These are phyloP conservation scores for Polyommatus iphigenia DNA, from an alignment of 2,888 invertebrate genomes.

Conservation along the genomic window DNA sequence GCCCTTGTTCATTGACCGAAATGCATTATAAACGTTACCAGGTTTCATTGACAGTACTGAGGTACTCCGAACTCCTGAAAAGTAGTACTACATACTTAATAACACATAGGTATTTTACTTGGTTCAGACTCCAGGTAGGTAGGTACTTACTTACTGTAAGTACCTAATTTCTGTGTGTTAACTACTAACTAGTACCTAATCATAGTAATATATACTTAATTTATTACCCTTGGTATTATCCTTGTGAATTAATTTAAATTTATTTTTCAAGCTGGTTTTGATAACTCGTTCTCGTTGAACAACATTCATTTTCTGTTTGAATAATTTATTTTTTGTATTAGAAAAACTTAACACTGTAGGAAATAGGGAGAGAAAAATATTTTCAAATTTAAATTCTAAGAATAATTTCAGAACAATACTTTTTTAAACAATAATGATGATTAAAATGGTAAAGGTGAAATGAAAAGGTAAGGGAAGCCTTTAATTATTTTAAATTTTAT, in stretches of 20 bases:
- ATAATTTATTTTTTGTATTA: neutral
- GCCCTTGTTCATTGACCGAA: conserved; percentile 47
- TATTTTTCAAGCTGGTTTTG: conserved; percentile 49
- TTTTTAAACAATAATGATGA: neutral
- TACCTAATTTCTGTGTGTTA: too few relatives aligned
- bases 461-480: neutral
- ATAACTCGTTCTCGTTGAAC: conserved; percentile 53
- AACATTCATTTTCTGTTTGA: conserved; percentile 59
- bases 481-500: too few relatives aligned
- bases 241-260: conserved; percentile 60
- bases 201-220: too few relatives aligned
- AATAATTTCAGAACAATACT: neutral
- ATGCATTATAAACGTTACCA: conserved; percentile 45
- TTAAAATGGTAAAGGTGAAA: neutral
- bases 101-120: too few relatives aligned
- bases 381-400: neutral
- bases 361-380: neutral
- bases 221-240: conserved; percentile 56
- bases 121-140: too few relatives aligned
- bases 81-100: conserved; percentile 7
- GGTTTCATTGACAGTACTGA: conserved; percentile 49
- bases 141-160: too few relatives aligned
- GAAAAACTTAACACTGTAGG: neutral
- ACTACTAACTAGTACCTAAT: too few relatives aligned
- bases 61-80: conserved; percentile 59